Conservation (phyloP, 1,140 invertebrate genomes). For the Pseudoatta argentina region DNA sequence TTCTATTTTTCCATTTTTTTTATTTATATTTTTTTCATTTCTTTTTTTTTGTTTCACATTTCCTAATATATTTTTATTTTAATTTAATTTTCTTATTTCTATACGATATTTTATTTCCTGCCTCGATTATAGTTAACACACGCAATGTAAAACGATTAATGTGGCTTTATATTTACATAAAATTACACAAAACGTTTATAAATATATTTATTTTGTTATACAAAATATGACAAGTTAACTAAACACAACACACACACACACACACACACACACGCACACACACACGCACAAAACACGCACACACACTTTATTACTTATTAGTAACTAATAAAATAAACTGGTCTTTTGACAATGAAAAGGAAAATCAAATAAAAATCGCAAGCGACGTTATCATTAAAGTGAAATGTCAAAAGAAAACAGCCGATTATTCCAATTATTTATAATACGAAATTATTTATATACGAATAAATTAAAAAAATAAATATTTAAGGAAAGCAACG, state of each 20-base stretch:
- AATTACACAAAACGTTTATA: not conserved
- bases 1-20: too few relatives aligned
- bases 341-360: not conserved
- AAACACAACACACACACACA: not conserved
- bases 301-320: conserved; percentile 11
- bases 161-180: not conserved
- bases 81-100: not conserved
- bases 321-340: not conserved
- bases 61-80: too few relatives aligned
- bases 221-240: not conserved
- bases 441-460: too few relatives aligned
- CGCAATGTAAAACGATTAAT: not conserved
- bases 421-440: not conserved
- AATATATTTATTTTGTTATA: not conserved
- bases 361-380: conserved; percentile 16
- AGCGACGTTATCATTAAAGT: not conserved
- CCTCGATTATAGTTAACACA: not conserved
- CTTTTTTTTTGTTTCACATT: too few relatives aligned
- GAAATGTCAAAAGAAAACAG: not conserved
- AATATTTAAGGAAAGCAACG: not conserved
- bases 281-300: too few relatives aligned
- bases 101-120: not conserved
- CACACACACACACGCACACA: too few relatives aligned
- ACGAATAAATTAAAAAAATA: not conserved
- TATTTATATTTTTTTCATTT: too few relatives aligned